Evolutionary conservation across 2,113 vertebrate species (phyloP).

Genomic region (Eublepharis macularius): DNA sequence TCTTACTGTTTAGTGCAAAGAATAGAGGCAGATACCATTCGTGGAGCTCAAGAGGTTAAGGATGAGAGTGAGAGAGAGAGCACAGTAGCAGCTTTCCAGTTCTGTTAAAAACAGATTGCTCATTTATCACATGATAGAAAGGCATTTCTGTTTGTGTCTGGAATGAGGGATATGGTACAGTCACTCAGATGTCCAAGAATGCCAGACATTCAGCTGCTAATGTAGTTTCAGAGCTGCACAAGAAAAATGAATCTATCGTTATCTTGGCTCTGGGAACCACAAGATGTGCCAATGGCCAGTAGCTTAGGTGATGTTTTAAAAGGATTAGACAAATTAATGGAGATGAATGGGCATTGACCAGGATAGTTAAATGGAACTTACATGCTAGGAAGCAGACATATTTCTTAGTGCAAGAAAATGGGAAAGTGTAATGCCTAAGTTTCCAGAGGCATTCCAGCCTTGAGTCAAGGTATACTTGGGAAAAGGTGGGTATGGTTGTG

Average conservation of each 20-base stretch:
- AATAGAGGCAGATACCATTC: not conserved
- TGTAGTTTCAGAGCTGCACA: not conserved
- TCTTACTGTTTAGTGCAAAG: slow-evolving; percentile 39
- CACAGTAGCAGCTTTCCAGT: slow-evolving; percentile 38
- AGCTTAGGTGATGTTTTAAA: not conserved
- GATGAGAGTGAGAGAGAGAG: slow-evolving; percentile 29
- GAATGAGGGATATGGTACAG: not conserved
- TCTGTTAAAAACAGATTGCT: slow-evolving; percentile 43
- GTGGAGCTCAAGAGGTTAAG: slow-evolving; percentile 50
- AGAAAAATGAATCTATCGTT: not conserved
- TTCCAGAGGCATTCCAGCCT: not conserved
- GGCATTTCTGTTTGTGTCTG: not conserved
- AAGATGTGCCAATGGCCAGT: not conserved
- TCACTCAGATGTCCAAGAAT: slow-evolving; percentile 22
- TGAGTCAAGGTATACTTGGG: too few relatives aligned
- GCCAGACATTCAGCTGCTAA: slow-evolving; percentile 25
- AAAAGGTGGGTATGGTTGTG: too few relatives aligned
- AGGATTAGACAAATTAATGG: not conserved
- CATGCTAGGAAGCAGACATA: not conserved
- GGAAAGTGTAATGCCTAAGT: too few relatives aligned
- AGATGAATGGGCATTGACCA: not conserved
- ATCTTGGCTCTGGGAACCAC: fast-evolving
- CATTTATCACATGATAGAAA: slow-evolving; percentile 22
- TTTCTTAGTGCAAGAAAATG: not conserved
- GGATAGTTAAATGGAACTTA: not conserved